Conservation (phyloP, 2,797 vertebrate genomes). For the Acridotheres tristis region DNA sequence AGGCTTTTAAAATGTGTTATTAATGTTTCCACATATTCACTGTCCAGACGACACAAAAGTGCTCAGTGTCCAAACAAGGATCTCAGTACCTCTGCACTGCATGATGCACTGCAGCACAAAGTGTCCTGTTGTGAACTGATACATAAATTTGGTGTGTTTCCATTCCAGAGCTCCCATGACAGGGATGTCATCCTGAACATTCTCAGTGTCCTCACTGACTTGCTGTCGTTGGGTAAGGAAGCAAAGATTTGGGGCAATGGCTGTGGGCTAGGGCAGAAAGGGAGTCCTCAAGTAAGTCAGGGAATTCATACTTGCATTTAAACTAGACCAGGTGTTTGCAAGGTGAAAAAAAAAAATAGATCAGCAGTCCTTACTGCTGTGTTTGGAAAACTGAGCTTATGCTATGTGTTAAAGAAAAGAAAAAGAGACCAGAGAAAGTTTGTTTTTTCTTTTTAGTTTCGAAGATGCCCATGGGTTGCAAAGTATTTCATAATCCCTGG, state of each 20-base stretch:
- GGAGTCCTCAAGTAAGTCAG: neutral
- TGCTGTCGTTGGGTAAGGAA: constrained; percentile 88
- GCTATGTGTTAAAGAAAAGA: neutral
- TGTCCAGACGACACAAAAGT: neutral
- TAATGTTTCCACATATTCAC: neutral
- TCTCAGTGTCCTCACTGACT: constrained; percentile 85
- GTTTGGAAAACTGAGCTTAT: neutral
- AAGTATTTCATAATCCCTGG: neutral
- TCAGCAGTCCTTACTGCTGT: neutral
- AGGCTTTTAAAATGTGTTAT: neutral
- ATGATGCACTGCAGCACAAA: neutral
- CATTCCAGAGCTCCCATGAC: constrained; percentile 82
- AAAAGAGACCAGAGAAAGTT: too few species aligned
- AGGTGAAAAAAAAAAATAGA: neutral
- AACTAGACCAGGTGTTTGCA: neutral
- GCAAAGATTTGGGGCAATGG: neutral
- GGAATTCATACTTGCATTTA: neutral
- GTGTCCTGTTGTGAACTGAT: neutral
- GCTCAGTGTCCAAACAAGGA: neutral
- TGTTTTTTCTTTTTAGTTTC: neutral
- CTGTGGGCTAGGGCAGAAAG: neutral
- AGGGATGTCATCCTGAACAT: constrained; percentile 81
- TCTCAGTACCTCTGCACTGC: neutral
- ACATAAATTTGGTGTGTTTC: neutral
- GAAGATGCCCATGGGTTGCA: neutral